phyloP scores from a whole-genome alignment of 2,113 vertebrate species.

The Passer domesticus region DNA sequence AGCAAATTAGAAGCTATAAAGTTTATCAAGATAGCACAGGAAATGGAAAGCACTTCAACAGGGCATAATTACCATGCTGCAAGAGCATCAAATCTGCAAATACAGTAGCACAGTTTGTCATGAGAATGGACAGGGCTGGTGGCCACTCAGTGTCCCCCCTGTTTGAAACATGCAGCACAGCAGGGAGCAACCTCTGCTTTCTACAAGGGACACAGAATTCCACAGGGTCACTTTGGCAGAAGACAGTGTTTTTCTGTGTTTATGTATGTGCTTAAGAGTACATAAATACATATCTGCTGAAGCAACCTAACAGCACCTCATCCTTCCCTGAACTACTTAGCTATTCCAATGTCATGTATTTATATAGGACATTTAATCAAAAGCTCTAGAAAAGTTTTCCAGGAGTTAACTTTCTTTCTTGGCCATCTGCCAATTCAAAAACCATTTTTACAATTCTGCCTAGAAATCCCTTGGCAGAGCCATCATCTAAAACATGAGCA shows the following conservation, averaged over 20 bases:
- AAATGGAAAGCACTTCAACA: slow-evolving; percentile 34
- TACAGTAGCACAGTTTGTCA: neutral
- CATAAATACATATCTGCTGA: neutral
- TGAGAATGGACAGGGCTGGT: neutral
- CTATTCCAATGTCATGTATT: neutral
- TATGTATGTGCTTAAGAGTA: neutral
- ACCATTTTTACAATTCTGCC: neutral
- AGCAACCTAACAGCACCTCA: neutral
- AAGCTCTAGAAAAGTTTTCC: neutral
- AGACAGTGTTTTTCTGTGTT: accelerated
- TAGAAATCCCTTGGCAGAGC: neutral
- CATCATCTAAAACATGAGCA: neutral
- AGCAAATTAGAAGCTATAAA: slow-evolving; percentile 54
- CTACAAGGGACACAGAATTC: too few relatives aligned
- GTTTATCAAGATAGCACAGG: slow-evolving; percentile 53
- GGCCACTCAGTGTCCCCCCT: neutral
- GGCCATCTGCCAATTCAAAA: neutral
- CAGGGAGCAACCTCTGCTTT: neutral
- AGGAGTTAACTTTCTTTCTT: neutral
- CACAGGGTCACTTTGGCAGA: neutral
- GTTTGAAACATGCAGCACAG: accelerated
- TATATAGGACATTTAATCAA: neutral
- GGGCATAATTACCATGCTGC: neutral
- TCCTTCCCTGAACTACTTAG: neutral
- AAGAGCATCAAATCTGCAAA: neutral